Evolutionary conservation across 2,797 vertebrate genomes (phyloP), one percentile per base, ranked within the genome.

Genomic region (Enteromius fasciolatus): DNA sequence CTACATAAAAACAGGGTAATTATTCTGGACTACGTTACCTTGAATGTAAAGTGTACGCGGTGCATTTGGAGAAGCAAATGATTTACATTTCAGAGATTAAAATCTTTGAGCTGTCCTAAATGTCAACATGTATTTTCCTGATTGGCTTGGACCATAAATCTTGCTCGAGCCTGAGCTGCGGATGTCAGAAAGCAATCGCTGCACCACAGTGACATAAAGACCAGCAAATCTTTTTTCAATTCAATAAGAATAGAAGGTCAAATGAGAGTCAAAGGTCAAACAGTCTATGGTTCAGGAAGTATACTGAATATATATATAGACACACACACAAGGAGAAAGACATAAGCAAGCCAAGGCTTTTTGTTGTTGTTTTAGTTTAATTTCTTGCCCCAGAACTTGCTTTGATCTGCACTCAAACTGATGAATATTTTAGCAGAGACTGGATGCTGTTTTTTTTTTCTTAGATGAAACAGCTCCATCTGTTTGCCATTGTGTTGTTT

Each of bases 351-450:
- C 50, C 36, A 23, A 36, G 5, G 18, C 36, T 72, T 70, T 69
- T 78, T 78, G 61, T 72, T 78, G 68, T 77, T 78, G 68, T 66
- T 75, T 85, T 67, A 82, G 20, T 78, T 76, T 57, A 74, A 78
- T 82, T 50, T 76, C 76, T 76, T 57, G 67, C 66, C 48, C 46
- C 48, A 72, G 59, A 78, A 44, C 73, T 73, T 54, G 73, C 81
- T 87, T 85, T 87, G 86, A 87, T 85, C 77, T 85, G 63, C 78
- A 75, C 78, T 83, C 78, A 7, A 68, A 75, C 78, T 83, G 23
- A 83, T 87, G 33, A 83, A 81, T 85, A 87, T 87, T 87, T 81
- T 68, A 85, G 84, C 69, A 31, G 31, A 77, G 81, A 78, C 66
- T 86, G 48, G 23, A 79, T 86, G 70, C 68, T 48, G 44, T 81